Base-by-base conservation (phyloP, 2,888 invertebrate genomes). In the Onthophagus sagittarius region DNA sequence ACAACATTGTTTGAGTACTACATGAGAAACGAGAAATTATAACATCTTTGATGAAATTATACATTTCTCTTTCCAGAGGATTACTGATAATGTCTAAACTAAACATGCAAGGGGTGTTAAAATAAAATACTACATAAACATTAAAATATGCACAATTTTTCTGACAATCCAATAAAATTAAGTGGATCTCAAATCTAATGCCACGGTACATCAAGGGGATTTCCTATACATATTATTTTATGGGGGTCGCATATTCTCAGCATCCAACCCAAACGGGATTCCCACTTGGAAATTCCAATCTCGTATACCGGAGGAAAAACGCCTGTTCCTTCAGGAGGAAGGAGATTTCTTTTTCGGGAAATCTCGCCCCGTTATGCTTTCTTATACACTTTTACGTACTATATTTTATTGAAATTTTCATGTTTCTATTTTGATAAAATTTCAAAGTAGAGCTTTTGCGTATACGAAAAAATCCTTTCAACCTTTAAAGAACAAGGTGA, bases 211-310 rank as follows among this genome's bases (percentile, higher is more conserved):
- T 67, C 67, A 31, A 23, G 67, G n/a, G 23, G 31, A 23, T 31
- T 31, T 31, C 32, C 67, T 67, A 67, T 67, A 67, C 15, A 63
- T 67, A 67, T 32, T 67, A 32, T 67, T 67, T 67, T 23, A 67
- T 32, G 39, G 32, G 67, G 67, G 67, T 67, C 67, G 67, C 15
- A 32, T 67, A 67, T 67, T 15, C 67, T 32, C 67, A n/a, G 23
- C 67, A 67, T 23, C 67, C 23, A 23, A 32, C 23, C 39, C 31
- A 31, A 67, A 67, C 67, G 67, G 32, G 67, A 67, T 67, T 67
- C 32, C 67, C 67, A 67, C 67, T 32, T 67, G 32, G 67, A 67
- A 67, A 53, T 67, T 67, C 32, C 67, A 67, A 67, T 67, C 67
- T 67, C 67, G 67, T 23, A 23, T 5, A 13, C 67, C 23, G 11